Conservation (phyloP, 1,140 invertebrate species). For the Calephelis nemesis region DNA sequence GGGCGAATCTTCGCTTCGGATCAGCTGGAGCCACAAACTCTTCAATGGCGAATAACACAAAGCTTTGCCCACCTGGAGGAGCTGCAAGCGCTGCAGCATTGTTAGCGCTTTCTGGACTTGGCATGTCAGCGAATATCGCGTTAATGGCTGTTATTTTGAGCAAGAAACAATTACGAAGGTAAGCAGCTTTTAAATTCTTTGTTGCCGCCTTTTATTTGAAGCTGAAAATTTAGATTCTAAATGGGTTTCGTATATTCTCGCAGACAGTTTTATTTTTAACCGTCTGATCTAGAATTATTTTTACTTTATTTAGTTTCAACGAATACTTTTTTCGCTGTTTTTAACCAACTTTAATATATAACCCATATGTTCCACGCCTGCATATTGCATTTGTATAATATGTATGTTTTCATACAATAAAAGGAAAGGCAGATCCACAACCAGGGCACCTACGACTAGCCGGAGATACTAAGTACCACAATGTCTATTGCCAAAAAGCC, state of each 20-base stretch:
- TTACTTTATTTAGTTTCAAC: no score
- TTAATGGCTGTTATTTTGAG: slow-evolving; percentile 89
- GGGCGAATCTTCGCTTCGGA: slow-evolving; percentile 86
- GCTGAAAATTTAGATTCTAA: not conserved
- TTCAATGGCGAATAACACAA: slow-evolving; percentile 83
- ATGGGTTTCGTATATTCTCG: not conserved
- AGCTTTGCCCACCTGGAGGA: slow-evolving; percentile 89
- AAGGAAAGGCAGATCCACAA: no score
- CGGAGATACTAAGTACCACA: no score
- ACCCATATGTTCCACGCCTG: no score
- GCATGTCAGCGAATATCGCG: slow-evolving; percentile 90
- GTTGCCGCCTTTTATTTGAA: not conserved
- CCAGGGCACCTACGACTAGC: no score
- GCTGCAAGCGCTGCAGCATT: slow-evolving; percentile 89
- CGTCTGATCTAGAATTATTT: not conserved
- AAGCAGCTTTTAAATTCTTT: slow-evolving; percentile 38
- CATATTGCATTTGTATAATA: no score
- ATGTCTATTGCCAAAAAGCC: no score
- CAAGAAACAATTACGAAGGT: slow-evolving; percentile 88
- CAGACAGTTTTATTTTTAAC: not conserved
- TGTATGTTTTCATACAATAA: no score
- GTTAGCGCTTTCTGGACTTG: slow-evolving; percentile 87
- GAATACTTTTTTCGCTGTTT: no score
- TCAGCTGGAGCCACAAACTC: slow-evolving; percentile 83
- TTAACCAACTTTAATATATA: no score